A percentile compares a stretch with the other conserved stretches of the same genome.
phyloP scores from a whole-genome alignment of 2,888 invertebrate genomes.

The Trichogramma dendrolimi region DNA sequence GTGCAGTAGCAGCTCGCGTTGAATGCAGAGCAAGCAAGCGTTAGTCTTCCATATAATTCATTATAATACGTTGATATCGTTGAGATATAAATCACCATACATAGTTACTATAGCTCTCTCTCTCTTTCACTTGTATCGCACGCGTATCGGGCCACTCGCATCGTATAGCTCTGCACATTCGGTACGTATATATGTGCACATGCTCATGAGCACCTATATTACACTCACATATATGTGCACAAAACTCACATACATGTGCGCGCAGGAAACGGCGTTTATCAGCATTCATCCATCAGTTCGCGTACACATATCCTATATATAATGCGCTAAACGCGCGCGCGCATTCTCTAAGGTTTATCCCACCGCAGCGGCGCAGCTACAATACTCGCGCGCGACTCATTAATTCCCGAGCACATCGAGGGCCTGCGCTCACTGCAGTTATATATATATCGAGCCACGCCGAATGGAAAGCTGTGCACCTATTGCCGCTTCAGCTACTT shows the following conservation, averaged over 20 bases:
- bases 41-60: conserved; percentile 25
- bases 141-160: conserved; percentile 10
- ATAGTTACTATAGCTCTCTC: no score
- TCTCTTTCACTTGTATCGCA: background rate
- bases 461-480: no score
- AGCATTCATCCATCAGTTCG: conserved; percentile 31
- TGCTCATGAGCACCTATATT: background rate
- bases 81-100: conserved; percentile 17
- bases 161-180: conserved; percentile 5
- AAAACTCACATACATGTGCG: conserved; percentile 22
- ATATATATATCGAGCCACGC: background rate
- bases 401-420: background rate
- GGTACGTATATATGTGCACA: background rate
- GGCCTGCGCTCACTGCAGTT: background rate
- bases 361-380: background rate
- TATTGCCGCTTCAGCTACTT: no score
- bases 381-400: conserved; percentile 1
- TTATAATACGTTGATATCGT: conserved; percentile 23
- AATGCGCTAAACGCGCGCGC: conserved; percentile 4
- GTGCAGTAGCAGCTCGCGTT: no score
- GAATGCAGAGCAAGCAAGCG: conserved; percentile 7
- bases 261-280: conserved; percentile 30
- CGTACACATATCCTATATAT: conserved; percentile 19
- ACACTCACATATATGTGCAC: conserved; percentile 1
- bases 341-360: background rate